These are phyloP conservation scores for Tyrannus savana DNA, from an alignment of 2,113 vertebrate genomes.

Conservation along the genomic window DNA sequence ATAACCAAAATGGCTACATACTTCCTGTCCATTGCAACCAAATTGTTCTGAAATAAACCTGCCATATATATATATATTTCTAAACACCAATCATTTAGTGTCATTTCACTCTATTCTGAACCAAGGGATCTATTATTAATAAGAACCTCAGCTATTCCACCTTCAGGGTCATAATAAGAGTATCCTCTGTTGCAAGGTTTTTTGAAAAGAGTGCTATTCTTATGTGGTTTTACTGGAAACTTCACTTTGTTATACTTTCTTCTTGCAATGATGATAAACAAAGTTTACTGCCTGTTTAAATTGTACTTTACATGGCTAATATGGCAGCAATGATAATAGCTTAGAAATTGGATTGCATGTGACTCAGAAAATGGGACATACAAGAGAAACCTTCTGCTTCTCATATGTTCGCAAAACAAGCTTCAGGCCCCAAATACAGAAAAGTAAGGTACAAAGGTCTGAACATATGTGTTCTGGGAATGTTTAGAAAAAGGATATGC, in stretches of 20 bases:
- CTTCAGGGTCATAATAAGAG: accelerated
- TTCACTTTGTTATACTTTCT: not conserved
- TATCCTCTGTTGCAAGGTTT: not conserved
- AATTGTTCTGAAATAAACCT: not conserved
- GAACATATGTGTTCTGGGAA: constrained; percentile 7
- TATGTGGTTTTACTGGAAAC: not conserved
- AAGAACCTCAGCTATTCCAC: not conserved
- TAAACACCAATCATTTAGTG: not conserved
- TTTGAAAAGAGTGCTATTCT: not conserved
- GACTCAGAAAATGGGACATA: not conserved
- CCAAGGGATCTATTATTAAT: not conserved
- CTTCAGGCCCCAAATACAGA: not conserved
- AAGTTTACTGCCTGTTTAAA: not conserved
- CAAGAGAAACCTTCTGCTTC: not conserved
- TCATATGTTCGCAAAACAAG: constrained; percentile 27
- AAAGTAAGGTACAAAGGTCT: constrained; percentile 18
- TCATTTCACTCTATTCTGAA: not conserved
- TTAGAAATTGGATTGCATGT: not conserved
- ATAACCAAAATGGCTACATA: not conserved
- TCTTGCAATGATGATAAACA: not conserved
- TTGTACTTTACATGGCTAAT: not conserved
- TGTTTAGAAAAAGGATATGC: constrained; percentile 9
- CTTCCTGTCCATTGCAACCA: not conserved
- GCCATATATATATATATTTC: not conserved
- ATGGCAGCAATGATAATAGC: not conserved